Evolutionary conservation across 2,113 vertebrate species (phyloP), one percentile per base, ranked within the genome.

Genomic region (Gadus chalcogrammus): DNA sequence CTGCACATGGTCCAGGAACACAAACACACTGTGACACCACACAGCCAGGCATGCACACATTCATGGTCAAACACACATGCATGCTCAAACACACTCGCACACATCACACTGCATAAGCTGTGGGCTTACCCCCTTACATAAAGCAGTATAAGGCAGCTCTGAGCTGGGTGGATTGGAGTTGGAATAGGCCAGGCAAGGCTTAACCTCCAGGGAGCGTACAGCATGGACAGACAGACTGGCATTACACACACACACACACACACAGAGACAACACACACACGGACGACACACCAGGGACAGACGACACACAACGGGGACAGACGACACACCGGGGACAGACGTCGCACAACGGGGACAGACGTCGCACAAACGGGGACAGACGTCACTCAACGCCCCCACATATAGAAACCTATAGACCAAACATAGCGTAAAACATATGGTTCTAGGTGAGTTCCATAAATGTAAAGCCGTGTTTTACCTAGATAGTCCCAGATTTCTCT

Each of bases 61-160:
- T 42, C 63, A 65, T 35, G 38, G 15, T 16, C 62, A 52, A 18
- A 62, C 61, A 27, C 20, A 61, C 15, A 35, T 60, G 22, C 35
- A 18, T 67, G 64, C 59, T 48, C 60, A 59, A 58, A 58, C 24
- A 27, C 13, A 67, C 42, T n/a, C 72, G 48, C 48, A 64, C 69
- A 64, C 69, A 13, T 64, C 12, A 74, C 73, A 74, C n/a, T 59
- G 67, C 81, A 67, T 79, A 80, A 87, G 82, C 82, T 76, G 71
- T 79, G 76, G 67, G 82, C 83, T 87, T 81, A 85, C 79, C 76
- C 79, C 55, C 72, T 79, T 73, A 82, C 80, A 84, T 85, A 89
- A 88, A 85, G 83, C 88, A 82, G 76, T 82, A 83, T 75, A 86
- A 85, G 89, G 83, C 82, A 86, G 85, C 86, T 87, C 82, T 84